phyloP scores from a whole-genome alignment of 2,797 vertebrate genomes.

The Falco naumanni region DNA sequence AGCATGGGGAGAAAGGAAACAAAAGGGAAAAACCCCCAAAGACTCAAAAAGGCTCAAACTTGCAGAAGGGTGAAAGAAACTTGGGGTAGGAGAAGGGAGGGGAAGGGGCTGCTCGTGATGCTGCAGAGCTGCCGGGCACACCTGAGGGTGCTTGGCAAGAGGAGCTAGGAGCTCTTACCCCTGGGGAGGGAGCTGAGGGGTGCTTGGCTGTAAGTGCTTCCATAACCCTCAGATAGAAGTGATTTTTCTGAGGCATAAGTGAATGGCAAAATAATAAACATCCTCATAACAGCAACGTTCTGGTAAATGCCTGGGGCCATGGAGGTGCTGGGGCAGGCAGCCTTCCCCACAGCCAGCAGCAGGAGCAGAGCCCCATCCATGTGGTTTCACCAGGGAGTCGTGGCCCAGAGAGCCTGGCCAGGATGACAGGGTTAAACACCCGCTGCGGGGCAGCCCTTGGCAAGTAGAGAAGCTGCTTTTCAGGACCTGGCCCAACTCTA shows the following conservation, averaged over 20 bases:
- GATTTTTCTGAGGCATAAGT: neutral
- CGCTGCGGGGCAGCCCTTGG: fast-evolving
- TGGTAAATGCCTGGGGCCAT: neutral
- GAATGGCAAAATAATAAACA: neutral
- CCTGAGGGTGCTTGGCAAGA: neutral
- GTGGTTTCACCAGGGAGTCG: neutral
- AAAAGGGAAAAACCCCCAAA: too few species aligned
- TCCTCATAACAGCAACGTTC: neutral
- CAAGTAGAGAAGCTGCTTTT: fast-evolving
- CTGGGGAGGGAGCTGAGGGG: neutral
- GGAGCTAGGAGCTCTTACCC: neutral
- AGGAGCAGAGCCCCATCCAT: neutral
- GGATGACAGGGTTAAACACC: neutral
- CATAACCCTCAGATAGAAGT: neutral
- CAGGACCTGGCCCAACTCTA: neutral
- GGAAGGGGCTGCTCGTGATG: neutral
- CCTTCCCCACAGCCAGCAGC: neutral
- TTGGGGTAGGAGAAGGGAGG: neutral
- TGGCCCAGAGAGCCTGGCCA: neutral
- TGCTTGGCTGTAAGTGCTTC: neutral
- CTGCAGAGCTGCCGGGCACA: neutral
- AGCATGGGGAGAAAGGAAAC: neutral
- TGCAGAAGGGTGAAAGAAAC: neutral
- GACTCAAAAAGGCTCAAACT: neutral
- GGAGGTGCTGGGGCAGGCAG: neutral